Base-by-base conservation (phyloP, 2,888 invertebrate genomes). In the Cactoblastis cactorum region DNA sequence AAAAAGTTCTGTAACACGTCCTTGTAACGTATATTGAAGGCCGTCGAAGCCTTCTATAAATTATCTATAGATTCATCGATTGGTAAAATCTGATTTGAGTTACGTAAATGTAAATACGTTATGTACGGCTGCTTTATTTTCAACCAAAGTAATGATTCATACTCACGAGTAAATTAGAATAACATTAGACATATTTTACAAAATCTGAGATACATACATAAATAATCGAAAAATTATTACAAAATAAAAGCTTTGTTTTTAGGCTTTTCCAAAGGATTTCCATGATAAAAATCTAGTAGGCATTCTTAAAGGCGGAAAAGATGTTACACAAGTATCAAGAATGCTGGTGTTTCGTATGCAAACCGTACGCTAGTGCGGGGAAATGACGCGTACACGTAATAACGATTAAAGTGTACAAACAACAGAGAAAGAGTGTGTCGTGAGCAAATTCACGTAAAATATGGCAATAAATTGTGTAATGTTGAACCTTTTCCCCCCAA, bases 21-120 rank as follows among this genome's bases (percentile, higher is more conserved):
- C 49, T 41, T 49, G 49, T 49, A 49, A 41, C 49, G 43, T 33
- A 22, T 49, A 28, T 0, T 41, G 41, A 41, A 49, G 49, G 49
- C 49, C 41, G 33, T 0, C 8, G 6, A 22, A 17, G 32, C 14
- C 37, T 24, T 41, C 41, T 14, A 49, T 49, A 33, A 33, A 49
- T 49, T 22, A 41, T 14, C 8, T 4, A 41, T 49, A 33, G 41
- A 41, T 41, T 34, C 19, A 33, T 32, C 19, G 49, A 49, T 49
- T 41, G 41, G 49, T 41, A 49, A 41, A 41, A 49, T 41, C 34
- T n/a, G 14, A 12, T 18, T 17, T 49, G 39, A 14, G 22, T 49
- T 49, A 33, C 19, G 49, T 19, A 34, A 49, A n/a, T 14, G 15
- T 32, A 12, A 11, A 43, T 9, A 15, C n/a, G n/a, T n/a, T n/a